Evolutionary conservation across 2,113 vertebrate genomes (phyloP).

Genomic region (Eulacestoma nigropectus): DNA sequence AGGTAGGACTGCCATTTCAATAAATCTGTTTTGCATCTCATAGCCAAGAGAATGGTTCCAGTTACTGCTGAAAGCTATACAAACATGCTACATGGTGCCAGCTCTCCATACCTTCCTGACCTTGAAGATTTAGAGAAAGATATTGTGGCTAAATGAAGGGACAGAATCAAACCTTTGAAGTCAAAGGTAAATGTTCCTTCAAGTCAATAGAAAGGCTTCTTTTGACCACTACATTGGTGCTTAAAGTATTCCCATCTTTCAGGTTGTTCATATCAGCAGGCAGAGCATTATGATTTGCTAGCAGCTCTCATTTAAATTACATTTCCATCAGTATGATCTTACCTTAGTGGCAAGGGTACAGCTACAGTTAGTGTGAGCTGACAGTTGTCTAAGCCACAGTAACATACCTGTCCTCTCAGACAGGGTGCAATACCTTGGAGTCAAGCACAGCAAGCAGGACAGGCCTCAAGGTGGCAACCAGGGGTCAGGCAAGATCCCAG

Average conservation of each 20-base stretch:
- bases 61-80: not conserved
- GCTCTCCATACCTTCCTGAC: not conserved
- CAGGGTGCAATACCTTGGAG: rapidly evolving
- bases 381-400: not conserved
- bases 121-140: not conserved
- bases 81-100: not conserved
- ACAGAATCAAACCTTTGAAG: not conserved
- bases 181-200: not conserved
- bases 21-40: not conserved
- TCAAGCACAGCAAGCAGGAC: not conserved
- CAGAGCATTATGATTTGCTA: not conserved
- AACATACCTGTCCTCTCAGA: not conserved
- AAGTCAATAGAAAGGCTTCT: not conserved
- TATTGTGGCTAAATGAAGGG: not conserved
- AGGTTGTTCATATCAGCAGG: not conserved
- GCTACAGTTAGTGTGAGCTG: too few species aligned
- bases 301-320: not conserved
- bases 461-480: rapidly evolving
- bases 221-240: not conserved
- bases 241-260: not conserved
- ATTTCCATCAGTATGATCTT: not conserved
- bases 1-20: not conserved
- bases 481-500: not conserved
- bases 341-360: not conserved
- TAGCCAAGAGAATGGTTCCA: not conserved